Evolutionary conservation across 1,140 invertebrate genomes (phyloP).

Genomic region (Drosophila biarmipes): DNA sequence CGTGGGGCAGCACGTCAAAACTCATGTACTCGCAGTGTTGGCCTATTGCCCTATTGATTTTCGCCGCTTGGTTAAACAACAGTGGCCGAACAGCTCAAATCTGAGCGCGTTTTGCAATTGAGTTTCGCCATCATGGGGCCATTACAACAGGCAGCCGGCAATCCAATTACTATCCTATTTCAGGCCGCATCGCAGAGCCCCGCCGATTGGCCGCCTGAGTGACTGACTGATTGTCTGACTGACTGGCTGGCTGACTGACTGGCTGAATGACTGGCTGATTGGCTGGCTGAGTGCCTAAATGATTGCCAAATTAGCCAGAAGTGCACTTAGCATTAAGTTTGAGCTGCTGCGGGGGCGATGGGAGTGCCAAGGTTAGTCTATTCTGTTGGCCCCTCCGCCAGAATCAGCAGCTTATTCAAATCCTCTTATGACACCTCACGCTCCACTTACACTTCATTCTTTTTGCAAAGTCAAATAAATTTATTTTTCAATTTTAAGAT

Average conservation of each 20-base stretch:
- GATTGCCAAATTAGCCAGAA: constrained; percentile 69
- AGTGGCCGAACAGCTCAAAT: constrained; percentile 26
- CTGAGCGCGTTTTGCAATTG: constrained; percentile 44
- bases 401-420: background rate
- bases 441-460: background rate
- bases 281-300: constrained; percentile 59
- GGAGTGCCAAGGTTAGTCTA: constrained; percentile 8
- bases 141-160: constrained; percentile 54
- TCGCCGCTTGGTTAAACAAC: constrained; percentile 66
- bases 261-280: constrained; percentile 40
- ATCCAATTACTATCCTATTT: constrained; percentile 66
- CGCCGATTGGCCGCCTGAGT: constrained; percentile 22
- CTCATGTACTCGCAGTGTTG: constrained; percentile 21
- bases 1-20: constrained; percentile 16
- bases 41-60: constrained; percentile 57
- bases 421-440: background rate
- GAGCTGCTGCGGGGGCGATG: background rate
- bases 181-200: constrained; percentile 24
- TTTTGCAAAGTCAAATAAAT: background rate
- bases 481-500: background rate
- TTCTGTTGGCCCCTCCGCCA: constrained; percentile 4
- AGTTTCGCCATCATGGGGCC: constrained; percentile 31
- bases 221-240: constrained; percentile 27
- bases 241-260: constrained; percentile 9
- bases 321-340: constrained; percentile 59